Evolutionary conservation across 2,113 vertebrate genomes (phyloP), one percentile per base, ranked within the genome.

Genomic region (Platysteira castanea): DNA sequence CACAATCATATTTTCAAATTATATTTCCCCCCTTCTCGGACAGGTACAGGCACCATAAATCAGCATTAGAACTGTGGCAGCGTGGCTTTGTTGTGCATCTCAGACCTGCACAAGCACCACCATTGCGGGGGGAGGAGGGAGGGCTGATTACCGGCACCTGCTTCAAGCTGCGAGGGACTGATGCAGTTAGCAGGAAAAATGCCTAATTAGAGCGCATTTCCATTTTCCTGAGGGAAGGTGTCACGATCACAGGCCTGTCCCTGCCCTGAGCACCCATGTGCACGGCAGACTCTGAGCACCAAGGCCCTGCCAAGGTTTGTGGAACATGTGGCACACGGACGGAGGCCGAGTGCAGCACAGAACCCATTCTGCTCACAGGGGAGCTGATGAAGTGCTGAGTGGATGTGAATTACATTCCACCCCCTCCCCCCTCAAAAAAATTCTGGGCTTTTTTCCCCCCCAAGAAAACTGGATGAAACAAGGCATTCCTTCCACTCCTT

Each of bases 91-190:
- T 68, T 86, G 42, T 16, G 69, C 6, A 31, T 31, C 16, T 27
- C 4, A 83, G 79, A 46, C 61, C 81, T 59, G 84, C 81, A 31
- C 24, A 9, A 59, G 22, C 22, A 33, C 8, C 64, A 26, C 53
- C 23, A 4, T 1, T 6, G 60, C 2, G 13, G 65, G 46, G 54
- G 64, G 20, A 70, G 49, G 13, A 63, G 56, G 37, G 50, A 88
- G 75, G 33, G 73, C 57, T 85, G 85, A 78, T 74, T 74, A 80
- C 76, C 35, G 65, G 90, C 87, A 89, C 94, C 93, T 94, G 93
- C 83, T 65, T 69, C 67, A 50, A 90, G 93, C 73, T 75, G 64
- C 14, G 31, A 90, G 57, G 6, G 7, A 78, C 71, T 42, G 63
- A 77, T 64, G 83, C 92, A 87, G 73, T 80, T 79, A 37, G 86